Evolutionary conservation across 1,140 invertebrate genomes (phyloP).

Genomic region (Magallana angulata): DNA sequence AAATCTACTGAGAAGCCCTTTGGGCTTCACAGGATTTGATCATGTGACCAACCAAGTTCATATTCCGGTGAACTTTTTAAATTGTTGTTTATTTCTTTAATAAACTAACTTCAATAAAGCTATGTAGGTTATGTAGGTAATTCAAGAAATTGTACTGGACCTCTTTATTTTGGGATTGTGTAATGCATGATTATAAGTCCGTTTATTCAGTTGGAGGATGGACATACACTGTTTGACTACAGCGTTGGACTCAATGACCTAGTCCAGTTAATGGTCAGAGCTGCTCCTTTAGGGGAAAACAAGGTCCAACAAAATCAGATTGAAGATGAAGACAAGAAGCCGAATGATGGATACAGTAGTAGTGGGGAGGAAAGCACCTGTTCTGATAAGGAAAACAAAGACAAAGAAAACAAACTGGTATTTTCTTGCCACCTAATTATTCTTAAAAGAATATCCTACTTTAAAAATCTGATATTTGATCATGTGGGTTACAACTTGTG

Average conservation of each 20-base stretch:
- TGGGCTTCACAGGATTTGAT: no score
- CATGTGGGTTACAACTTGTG: no score
- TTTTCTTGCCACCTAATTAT: not conserved
- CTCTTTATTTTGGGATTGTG: no score
- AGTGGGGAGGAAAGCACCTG: constrained; percentile 53
- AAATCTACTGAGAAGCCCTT: no score
- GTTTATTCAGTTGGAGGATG: constrained; percentile 84
- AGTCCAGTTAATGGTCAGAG: constrained; percentile 85
- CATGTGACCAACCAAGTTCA: no score
- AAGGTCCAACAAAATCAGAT: constrained; percentile 20
- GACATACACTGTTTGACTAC: constrained; percentile 88
- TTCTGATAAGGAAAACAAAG: constrained; percentile 76
- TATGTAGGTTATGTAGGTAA: no score
- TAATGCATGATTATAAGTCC: no score
- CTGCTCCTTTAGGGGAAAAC: constrained; percentile 36
- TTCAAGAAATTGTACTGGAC: no score
- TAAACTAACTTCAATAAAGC: no score
- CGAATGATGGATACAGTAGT: constrained; percentile 44
- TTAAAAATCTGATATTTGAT: no score
- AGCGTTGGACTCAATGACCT: constrained; percentile 89
- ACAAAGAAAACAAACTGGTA: constrained; percentile 39
- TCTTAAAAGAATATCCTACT: not conserved
- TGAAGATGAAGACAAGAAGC: constrained; percentile 51
- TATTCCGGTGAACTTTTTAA: no score
- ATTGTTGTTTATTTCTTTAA: no score